Evolutionary conservation across 1,140 invertebrate species (phyloP).

Genomic region (Tachypleus tridentatus): DNA sequence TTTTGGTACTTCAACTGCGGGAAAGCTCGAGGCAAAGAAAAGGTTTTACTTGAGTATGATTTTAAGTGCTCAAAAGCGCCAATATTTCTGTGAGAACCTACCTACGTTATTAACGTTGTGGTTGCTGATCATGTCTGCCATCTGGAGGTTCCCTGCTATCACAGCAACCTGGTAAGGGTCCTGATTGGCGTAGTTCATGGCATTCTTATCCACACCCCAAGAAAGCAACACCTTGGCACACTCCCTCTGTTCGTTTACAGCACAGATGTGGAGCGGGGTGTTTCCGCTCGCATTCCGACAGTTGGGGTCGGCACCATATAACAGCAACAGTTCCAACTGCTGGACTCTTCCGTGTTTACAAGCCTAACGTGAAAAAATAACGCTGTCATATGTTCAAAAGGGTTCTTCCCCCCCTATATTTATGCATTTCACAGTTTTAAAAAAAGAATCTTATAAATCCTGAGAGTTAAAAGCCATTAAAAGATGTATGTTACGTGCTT

Average conservation of each 20-base stretch:
- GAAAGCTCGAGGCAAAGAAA: too few species aligned
- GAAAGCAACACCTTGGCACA: constrained; percentile 91
- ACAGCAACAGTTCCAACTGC: too few species aligned
- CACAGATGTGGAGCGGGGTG: constrained; percentile 84
- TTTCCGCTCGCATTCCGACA: too few species aligned
- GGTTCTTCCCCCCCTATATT: too few species aligned
- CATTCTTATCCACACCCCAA: constrained; percentile 81
- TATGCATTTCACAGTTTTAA: too few species aligned
- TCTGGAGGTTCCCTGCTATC: constrained; percentile 85
- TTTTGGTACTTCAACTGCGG: too few species aligned
- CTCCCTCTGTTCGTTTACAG: constrained; percentile 91
- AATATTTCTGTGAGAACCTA: constrained; percentile 41
- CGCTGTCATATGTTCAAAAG: too few species aligned
- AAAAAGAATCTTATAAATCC: too few species aligned
- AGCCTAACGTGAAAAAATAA: constrained; percentile 48
- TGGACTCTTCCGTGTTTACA: constrained; percentile 89
- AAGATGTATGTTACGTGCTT: too few species aligned
- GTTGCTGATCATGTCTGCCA: constrained; percentile 89
- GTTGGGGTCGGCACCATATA: too few species aligned
- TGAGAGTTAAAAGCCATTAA: too few species aligned
- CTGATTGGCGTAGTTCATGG: constrained; percentile 92
- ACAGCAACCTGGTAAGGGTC: constrained; percentile 93
- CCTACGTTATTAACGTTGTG: constrained; percentile 86
- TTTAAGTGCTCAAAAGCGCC: constrained; percentile 23
- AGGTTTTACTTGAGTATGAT: too few species aligned